Evolutionary conservation across 2,888 invertebrate species (phyloP), one percentile per base, ranked within the genome.

Genomic region (Tanytarsus gracilentus): DNA sequence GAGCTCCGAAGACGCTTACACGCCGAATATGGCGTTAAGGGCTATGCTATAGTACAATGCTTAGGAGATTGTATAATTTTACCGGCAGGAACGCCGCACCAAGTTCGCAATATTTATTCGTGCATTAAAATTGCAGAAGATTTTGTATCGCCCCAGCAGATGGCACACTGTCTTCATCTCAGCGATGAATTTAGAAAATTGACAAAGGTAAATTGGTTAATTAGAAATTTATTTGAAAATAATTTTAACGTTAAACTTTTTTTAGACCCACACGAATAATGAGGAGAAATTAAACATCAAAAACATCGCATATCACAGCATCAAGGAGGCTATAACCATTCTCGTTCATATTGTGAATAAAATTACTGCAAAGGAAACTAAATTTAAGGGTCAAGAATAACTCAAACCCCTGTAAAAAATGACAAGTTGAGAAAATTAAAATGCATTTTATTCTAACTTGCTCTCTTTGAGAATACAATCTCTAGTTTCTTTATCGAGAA

Each of bases 101-200:
- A 98, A 77, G 97, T 98, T 16, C 84, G 95, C 63, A 98, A 98
- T 75, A 78, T 98, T 59, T 89, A 96, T 71, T 96, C 94, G 73
- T 98, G 98, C 75, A 92, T 98, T 68, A 98, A 97, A 74, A 92
- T 97, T 53, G 97, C 98, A 0, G 96, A 97, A 73, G 97, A 98
- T 75, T 98, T 98, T 76, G 97, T 98, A 0, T 96, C 97, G 4
- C 97, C 97, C 0, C 97, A 98, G 75, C 96, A 97, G 72, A 88
- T 98, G 21, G 88, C 91, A 48, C 92, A 95, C 69, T 98, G 97
- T 76, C 95, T 97, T 78, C 88, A 91, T 71, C 78, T 98, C 66
- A 96, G 96, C 23, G 92, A 96, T 70, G 96, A 98, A 76, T 97
- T 98, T 77, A 84, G 97, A 3, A 86, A 88, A 61, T 79, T 98